Evolutionary conservation across 2,113 vertebrate genomes (phyloP).

Genomic region (Anser cygnoides): DNA sequence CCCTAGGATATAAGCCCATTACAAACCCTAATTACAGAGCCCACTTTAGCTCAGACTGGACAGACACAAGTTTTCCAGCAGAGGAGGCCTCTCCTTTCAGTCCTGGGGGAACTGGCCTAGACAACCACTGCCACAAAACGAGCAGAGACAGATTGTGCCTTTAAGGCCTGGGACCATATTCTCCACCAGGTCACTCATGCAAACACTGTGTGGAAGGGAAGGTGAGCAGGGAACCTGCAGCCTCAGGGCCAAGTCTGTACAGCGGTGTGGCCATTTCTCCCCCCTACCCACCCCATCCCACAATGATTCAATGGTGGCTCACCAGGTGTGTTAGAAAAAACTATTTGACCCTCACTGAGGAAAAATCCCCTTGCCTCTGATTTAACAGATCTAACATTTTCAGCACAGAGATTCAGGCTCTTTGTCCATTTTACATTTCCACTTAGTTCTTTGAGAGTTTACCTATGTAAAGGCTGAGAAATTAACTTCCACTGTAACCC

Average conservation of each 20-base stretch:
- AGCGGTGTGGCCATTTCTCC: not conserved
- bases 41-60: not conserved
- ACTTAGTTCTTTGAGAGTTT: not conserved
- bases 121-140: not conserved
- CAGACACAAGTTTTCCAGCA: not conserved
- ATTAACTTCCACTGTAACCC: not conserved
- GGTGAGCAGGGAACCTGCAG: not conserved
- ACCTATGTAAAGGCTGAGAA: not conserved
- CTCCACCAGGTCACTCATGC: not conserved
- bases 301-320: not conserved
- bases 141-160: not conserved
- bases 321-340: not conserved
- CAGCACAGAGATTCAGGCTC: not conserved
- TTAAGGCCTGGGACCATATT: not conserved
- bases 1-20: not conserved
- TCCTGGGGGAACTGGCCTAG: not conserved
- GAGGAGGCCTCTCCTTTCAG: not conserved
- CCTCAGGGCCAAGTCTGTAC: not conserved
- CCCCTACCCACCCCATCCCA: accelerated
- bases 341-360: not conserved
- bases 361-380: not conserved
- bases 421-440: not conserved
- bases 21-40: not conserved
- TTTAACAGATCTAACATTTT: not conserved
- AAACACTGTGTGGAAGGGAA: accelerated